Evolutionary conservation across 2,797 vertebrate genomes (phyloP).

Genomic region (Agapornis canus): DNA sequence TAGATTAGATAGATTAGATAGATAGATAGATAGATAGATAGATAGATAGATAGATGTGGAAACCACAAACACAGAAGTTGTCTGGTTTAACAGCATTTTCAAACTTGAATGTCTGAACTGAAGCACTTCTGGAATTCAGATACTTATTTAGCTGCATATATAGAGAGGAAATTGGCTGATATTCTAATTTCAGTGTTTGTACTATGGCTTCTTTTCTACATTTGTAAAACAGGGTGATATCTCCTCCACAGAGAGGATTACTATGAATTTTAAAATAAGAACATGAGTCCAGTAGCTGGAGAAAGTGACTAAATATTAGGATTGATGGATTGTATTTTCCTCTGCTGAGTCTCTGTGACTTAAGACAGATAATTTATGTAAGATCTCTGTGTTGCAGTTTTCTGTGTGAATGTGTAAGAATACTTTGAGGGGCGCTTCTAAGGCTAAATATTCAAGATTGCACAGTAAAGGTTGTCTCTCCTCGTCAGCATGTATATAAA

Average conservation of each 20-base stretch:
- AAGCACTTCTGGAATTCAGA: background rate
- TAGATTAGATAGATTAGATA: too few relatives aligned
- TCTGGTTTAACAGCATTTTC: background rate
- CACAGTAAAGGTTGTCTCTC: background rate
- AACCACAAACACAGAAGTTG: background rate
- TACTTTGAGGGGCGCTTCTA: background rate
- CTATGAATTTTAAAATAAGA: background rate
- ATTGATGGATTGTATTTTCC: background rate
- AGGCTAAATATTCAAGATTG: background rate
- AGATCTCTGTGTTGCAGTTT: background rate
- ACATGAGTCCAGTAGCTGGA: background rate
- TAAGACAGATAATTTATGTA: background rate
- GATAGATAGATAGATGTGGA: background rate
- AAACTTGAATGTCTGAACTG: background rate
- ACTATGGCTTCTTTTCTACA: background rate
- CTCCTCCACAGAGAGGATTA: background rate
- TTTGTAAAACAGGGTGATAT: background rate
- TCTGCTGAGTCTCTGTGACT: background rate
- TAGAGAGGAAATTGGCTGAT: background rate
- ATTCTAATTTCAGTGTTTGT: background rate
- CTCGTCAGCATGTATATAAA: background rate
- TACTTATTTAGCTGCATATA: background rate
- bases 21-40: background rate
- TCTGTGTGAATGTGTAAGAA: background rate
- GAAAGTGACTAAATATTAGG: background rate